These are phyloP conservation scores for Vultur gryphus DNA, from an alignment of 2,797 vertebrate genomes.

Conservation along the genomic window DNA sequence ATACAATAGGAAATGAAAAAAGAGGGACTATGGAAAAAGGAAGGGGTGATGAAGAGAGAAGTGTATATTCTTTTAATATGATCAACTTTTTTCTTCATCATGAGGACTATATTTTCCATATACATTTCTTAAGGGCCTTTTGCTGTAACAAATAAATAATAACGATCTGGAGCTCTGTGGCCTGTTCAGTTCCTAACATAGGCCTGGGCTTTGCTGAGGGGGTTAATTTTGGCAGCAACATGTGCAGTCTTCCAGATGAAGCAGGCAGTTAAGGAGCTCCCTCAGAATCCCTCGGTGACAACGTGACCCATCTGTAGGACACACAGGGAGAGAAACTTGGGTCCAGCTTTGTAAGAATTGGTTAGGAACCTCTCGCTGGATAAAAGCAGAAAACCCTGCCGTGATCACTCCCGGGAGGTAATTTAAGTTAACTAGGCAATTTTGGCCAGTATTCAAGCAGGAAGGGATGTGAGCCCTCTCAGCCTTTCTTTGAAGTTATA, in stretches of 20 bases:
- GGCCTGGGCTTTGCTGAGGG: not conserved
- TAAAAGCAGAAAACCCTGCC: not conserved
- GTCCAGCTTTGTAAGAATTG: not conserved
- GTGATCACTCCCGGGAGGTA: not conserved
- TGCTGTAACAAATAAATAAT: not conserved
- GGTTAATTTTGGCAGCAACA: not conserved
- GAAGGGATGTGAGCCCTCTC: not conserved
- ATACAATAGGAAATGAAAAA: not conserved
- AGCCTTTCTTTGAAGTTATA: slow-evolving; percentile 6
- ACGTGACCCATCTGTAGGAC: not conserved
- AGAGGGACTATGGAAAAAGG: not conserved
- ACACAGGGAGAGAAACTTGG: not conserved
- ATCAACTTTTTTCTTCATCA: not conserved
- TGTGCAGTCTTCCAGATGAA: not conserved
- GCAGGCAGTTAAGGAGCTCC: not conserved
- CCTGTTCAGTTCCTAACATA: not conserved
- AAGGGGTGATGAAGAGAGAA: not conserved
- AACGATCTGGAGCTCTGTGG: not conserved
- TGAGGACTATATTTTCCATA: not conserved
- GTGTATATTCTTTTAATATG: not conserved
- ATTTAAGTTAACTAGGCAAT: not conserved
- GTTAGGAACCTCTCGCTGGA: not conserved
- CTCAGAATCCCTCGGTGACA: not conserved
- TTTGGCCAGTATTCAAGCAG: not conserved
- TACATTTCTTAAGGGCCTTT: not conserved